These are phyloP conservation scores for Rutilus rutilus DNA, from an alignment of 2,113 vertebrate species.

Conservation along the genomic window DNA sequence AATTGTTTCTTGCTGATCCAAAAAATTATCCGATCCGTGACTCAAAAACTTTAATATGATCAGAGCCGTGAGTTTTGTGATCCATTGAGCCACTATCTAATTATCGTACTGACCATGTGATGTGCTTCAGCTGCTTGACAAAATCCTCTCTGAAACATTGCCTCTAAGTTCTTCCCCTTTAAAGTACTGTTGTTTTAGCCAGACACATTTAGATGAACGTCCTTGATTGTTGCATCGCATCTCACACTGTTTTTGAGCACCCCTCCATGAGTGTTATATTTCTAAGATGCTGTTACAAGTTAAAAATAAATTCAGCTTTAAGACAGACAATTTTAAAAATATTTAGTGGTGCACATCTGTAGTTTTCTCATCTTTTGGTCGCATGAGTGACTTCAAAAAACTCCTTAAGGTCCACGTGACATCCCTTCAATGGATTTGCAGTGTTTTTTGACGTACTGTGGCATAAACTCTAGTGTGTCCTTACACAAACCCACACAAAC, in stretches of 20 bases:
- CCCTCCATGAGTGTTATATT: not conserved
- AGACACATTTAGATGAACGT: not conserved
- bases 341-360: not conserved
- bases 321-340: not conserved
- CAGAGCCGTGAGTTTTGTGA: too few species aligned
- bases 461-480: not conserved
- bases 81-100: too few species aligned
- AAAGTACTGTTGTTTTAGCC: not conserved
- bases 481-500: conserved; percentile 11
- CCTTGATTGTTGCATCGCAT: not conserved
- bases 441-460: not conserved
- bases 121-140: not conserved
- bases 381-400: not conserved
- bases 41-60: too few species aligned
- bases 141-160: not conserved
- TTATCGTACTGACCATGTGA: not conserved
- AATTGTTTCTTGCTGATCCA: too few species aligned
- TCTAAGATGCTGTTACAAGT: not conserved
- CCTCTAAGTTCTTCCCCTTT: not conserved
- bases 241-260: not conserved
- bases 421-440: not conserved
- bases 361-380: not conserved
- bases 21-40: too few species aligned
- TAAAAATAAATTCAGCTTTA: too few species aligned
- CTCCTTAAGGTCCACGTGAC: not conserved